Evolutionary conservation across 2,888 invertebrate genomes (phyloP).

Genomic region (Phasia obesa): DNA sequence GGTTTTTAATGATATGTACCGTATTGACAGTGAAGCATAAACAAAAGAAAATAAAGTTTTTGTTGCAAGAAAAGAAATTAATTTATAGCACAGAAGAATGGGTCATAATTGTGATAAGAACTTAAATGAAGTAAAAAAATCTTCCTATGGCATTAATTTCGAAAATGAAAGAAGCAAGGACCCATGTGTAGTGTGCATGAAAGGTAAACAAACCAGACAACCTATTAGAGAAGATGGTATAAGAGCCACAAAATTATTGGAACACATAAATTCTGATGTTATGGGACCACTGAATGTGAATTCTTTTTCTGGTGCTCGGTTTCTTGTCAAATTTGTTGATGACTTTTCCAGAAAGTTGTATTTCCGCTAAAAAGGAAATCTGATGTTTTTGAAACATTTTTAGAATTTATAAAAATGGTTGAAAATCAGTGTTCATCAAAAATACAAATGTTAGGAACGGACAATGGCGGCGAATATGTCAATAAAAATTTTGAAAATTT

Average conservation of each 20-base stretch:
- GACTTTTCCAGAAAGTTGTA: conserved; percentile 24
- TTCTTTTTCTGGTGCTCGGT: conserved; percentile 2
- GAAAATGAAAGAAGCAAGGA: too few relatives aligned
- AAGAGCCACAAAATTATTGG: conserved; percentile 46
- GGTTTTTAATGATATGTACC: conserved; percentile 59
- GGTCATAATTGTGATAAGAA: too few relatives aligned
- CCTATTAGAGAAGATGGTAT: conserved; percentile 48
- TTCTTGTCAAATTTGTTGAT: conserved; percentile 7
- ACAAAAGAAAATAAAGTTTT: conserved; percentile 9
- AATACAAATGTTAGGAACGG: conserved; percentile 67
- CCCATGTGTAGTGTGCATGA: conserved; percentile 40
- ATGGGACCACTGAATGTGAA: conserved; percentile 13
- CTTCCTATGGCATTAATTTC: too few relatives aligned
- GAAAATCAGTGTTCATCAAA: conserved; percentile 71
- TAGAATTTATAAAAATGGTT: conserved; percentile 66
- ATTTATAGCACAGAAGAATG: conserved; percentile 73
- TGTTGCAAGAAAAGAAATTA: conserved; percentile 25
- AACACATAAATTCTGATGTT: conserved; percentile 57
- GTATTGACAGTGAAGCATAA: conserved; percentile 54
- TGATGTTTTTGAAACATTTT: conserved; percentile 66
- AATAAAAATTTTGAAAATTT: conserved; percentile 37
- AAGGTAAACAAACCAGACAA: conserved; percentile 49
- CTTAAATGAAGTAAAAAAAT: too few relatives aligned
- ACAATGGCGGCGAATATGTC: conserved; percentile 68
- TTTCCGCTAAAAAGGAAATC: conserved; percentile 66